Conservation (phyloP, 2,888 invertebrate genomes). For the Andrena chrysosceles region DNA sequence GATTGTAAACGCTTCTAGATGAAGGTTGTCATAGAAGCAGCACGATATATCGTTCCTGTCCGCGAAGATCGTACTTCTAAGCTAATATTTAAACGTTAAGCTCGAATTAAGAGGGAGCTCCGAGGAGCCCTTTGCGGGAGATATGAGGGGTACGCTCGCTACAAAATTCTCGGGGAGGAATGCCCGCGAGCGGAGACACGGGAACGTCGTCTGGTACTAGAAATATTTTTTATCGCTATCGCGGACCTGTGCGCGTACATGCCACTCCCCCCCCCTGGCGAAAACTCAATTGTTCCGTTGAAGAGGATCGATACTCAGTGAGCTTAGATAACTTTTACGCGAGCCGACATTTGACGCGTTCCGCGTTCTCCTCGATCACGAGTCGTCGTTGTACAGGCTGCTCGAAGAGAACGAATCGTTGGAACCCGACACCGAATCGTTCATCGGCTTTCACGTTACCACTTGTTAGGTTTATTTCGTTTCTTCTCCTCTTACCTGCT, state of each 20-base stretch:
- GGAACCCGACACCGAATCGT: conserved; percentile 32
- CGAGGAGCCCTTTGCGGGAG: neutral
- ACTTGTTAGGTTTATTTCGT: conserved; percentile 58
- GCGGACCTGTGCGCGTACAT: conserved; percentile 18
- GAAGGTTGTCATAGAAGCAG: conserved; percentile 32
- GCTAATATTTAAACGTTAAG: conserved; percentile 37
- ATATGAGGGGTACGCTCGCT: neutral
- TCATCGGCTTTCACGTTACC: conserved; percentile 61
- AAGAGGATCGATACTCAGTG: conserved; percentile 20
- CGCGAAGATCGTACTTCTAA: conserved; percentile 33
- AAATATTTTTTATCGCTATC: conserved; percentile 43
- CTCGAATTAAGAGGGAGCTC: conserved; percentile 14
- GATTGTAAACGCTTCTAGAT: conserved; percentile 75
- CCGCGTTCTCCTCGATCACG: neutral
- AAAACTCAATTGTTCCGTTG: conserved; percentile 14
- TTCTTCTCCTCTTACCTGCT: conserved; percentile 27
- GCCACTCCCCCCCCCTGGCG: neutral
- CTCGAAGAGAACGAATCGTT: conserved; percentile 22
- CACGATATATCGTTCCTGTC: conserved; percentile 30
- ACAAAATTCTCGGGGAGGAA: neutral
- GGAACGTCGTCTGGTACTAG: neutral
- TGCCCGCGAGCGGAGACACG: conserved; percentile 3
- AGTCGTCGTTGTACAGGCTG: conserved; percentile 29
- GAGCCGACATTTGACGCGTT: neutral
- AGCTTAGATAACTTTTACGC: conserved; percentile 6